Conservation (phyloP, 1,140 invertebrate genomes). For the Chrysoperla carnea region DNA sequence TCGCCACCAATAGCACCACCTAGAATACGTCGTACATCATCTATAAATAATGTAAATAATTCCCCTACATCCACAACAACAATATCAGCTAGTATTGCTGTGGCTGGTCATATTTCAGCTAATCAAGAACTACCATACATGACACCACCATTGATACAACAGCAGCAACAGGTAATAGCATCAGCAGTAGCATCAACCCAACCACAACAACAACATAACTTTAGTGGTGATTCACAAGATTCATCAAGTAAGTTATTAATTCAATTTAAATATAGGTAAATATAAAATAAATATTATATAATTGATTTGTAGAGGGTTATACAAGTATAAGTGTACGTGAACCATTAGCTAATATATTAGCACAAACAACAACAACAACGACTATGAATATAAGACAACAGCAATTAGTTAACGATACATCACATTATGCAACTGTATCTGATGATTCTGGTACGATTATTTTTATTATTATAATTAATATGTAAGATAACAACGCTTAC, state of each 20-base stretch:
- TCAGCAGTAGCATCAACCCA: slow-evolving; percentile 4
- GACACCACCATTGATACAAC: slow-evolving; percentile 51
- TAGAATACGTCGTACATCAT: slow-evolving; percentile 29
- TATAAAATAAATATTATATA: too few species aligned
- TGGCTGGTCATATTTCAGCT: slow-evolving; percentile 63
- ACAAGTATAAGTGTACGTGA: slow-evolving; percentile 80
- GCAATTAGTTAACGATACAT: slow-evolving; percentile 31
- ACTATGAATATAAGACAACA: slow-evolving; percentile 26
- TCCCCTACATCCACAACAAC: slow-evolving; percentile 15
- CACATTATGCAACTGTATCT: slow-evolving; percentile 67
- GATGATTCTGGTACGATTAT: slow-evolving; percentile 55
- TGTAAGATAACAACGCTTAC: too few species aligned
- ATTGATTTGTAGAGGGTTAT: slow-evolving; percentile 52
- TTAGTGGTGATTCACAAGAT: slow-evolving; percentile 73
- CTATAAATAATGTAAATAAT: slow-evolving; percentile 16
- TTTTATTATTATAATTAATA: slow-evolving; percentile 10
- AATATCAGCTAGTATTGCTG: slow-evolving; percentile 63
- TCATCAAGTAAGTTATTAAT: slow-evolving; percentile 43
- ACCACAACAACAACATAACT: slow-evolving; percentile 37
- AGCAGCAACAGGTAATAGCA: slow-evolving; percentile 2
- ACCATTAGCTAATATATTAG: slow-evolving; percentile 57
- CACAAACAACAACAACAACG: slow-evolving; percentile 30
- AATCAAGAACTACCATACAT: slow-evolving; percentile 79
- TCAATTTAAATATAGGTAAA: too few species aligned
- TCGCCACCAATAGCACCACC: slow-evolving; percentile 8